phyloP scores from a whole-genome alignment of 2,888 invertebrate species.

The Nysson spinosus region DNA sequence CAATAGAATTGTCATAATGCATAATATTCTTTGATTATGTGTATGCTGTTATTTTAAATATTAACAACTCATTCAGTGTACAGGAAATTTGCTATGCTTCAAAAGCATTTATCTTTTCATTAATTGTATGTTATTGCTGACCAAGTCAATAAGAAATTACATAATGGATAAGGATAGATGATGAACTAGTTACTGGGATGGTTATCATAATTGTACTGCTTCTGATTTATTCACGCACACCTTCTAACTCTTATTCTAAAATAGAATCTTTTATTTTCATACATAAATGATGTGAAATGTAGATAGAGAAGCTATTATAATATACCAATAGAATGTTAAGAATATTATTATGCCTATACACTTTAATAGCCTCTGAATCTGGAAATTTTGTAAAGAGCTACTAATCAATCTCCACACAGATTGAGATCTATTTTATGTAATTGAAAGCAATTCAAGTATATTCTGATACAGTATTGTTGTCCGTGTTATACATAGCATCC shows the following conservation, averaged over 20 bases:
- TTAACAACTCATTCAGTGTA: too few species aligned
- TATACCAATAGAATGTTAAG: slow-evolving; percentile 1
- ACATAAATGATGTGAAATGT: neutral
- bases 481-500: slow-evolving; percentile 10
- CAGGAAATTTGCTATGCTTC: too few species aligned
- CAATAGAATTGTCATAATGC: slow-evolving; percentile 1
- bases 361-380: neutral
- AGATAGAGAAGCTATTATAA: slow-evolving; percentile 9
- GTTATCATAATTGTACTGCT: neutral
- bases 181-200: neutral
- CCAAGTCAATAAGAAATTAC: neutral
- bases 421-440: slow-evolving; percentile 52
- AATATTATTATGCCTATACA: slow-evolving; percentile 16
- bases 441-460: slow-evolving; percentile 35
- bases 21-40: slow-evolving; percentile 11
- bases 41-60: slow-evolving; percentile 13
- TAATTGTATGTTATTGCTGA: slow-evolving; percentile 4
- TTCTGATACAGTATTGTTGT: slow-evolving; percentile 39
- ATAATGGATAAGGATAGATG: neutral
- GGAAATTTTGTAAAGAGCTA: slow-evolving; percentile 28
- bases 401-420: slow-evolving; percentile 16
- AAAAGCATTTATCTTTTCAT: too few species aligned
- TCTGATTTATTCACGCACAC: slow-evolving; percentile 4
- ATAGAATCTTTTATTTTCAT: slow-evolving; percentile 3
- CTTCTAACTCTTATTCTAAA: slow-evolving; percentile 5